Percentiles rank a stretch among this genome's conserved stretches.
Evolutionary conservation across 2,888 invertebrate species (phyloP).

Genomic region (Helicoverpa assulta): DNA sequence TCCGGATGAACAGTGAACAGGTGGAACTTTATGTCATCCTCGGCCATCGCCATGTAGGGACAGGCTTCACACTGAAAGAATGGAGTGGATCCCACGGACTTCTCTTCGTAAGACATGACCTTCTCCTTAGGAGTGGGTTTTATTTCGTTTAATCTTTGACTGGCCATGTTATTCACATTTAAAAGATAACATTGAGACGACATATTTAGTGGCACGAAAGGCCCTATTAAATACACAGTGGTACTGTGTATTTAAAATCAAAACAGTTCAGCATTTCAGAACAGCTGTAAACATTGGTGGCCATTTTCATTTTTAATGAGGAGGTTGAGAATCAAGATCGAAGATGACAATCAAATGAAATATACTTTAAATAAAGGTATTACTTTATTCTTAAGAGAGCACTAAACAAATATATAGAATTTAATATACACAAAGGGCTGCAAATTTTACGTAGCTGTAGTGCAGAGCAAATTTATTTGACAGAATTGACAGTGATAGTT

Average conservation of each 20-base stretch:
- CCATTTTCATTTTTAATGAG: conserved; percentile 21
- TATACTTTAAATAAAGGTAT: neutral
- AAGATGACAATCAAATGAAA: conserved; percentile 1
- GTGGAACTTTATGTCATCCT: conserved; percentile 88
- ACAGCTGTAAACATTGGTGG: conserved; percentile 57
- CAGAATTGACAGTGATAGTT: too few species aligned
- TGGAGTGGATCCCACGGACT: conserved; percentile 85
- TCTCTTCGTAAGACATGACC: conserved; percentile 87
- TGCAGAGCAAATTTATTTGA: too few species aligned
- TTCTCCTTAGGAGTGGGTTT: conserved; percentile 77
- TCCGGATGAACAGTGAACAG: conserved; percentile 86
- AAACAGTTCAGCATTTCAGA: conserved; percentile 20
- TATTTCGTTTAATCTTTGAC: conserved; percentile 59
- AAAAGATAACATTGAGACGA: conserved; percentile 73
- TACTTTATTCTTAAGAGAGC: neutral
- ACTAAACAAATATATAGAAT: neutral
- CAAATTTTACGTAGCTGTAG: neutral
- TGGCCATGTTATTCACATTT: conserved; percentile 69
- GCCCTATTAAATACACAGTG: conserved; percentile 20
- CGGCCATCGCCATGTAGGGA: conserved; percentile 88
- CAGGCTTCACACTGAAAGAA: conserved; percentile 90
- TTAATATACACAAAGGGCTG: neutral
- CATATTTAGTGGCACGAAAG: conserved; percentile 58
- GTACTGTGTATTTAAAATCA: conserved; percentile 16
- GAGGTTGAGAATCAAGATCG: neutral